Evolutionary conservation across 2,888 invertebrate genomes (phyloP).

Genomic region (Agrotis ipsilon): DNA sequence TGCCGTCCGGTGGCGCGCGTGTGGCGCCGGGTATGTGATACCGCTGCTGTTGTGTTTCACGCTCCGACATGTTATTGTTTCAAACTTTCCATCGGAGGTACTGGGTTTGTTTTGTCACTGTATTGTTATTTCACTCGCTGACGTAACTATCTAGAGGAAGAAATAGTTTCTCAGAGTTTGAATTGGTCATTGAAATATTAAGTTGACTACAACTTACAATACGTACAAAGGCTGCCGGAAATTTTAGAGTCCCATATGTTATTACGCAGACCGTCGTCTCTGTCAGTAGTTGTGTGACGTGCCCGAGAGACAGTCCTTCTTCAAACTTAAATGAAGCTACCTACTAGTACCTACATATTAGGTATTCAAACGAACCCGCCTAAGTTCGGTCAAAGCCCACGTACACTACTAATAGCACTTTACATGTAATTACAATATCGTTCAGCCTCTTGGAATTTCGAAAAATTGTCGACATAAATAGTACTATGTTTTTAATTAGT

Average conservation of each 20-base stretch:
- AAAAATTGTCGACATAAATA: background rate
- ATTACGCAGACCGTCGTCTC: no score
- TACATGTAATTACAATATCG: no score
- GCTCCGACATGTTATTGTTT: constrained; percentile 13
- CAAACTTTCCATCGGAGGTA: background rate
- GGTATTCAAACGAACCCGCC: no score
- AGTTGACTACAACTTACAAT: background rate
- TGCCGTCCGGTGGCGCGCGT: background rate
- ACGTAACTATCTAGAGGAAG: no score
- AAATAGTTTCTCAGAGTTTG: background rate
- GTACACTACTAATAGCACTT: no score
- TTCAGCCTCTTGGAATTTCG: background rate
- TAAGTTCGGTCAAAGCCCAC: no score
- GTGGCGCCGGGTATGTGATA: constrained; percentile 12
- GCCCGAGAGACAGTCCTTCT: no score
- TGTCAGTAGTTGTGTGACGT: no score
- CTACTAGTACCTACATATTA: no score
- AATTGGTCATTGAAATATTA: background rate
- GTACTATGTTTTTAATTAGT: background rate
- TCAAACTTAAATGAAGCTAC: no score
- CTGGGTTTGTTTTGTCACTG: background rate
- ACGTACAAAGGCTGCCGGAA: no score
- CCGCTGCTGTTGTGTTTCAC: background rate
- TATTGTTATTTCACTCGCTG: constrained; percentile 2
- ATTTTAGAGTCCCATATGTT: no score